Conservation (phyloP, 2,888 invertebrate species). For the Hirtodrosophila trivittata region DNA sequence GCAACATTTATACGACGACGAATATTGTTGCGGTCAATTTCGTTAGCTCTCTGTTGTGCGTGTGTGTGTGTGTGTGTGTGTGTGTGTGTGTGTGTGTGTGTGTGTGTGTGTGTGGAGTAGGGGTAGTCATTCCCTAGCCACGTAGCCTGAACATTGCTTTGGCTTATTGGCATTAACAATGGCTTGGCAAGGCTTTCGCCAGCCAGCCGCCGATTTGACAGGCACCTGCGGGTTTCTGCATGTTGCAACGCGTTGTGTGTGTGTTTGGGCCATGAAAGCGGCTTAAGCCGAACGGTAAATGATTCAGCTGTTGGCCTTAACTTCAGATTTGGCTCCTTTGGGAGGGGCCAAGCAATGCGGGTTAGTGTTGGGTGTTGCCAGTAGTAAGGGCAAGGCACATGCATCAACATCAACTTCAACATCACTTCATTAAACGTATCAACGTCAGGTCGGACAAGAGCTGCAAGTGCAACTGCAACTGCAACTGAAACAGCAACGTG, state of each 20-base stretch:
- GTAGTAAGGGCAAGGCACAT: constrained; percentile 9
- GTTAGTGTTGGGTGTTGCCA: not conserved
- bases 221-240: constrained; percentile 32
- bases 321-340: constrained; percentile 20
- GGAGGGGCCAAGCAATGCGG: not conserved
- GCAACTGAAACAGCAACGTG: constrained; percentile 21
- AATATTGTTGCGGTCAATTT: constrained; percentile 79
- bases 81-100: constrained; percentile 10
- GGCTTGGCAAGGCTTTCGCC: constrained; percentile 40
- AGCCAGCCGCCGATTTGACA: constrained; percentile 51
- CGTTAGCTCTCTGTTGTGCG: constrained; percentile 36
- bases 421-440: constrained; percentile 74
- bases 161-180: constrained; percentile 68
- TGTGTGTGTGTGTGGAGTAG: not conserved
- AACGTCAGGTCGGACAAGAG: constrained; percentile 50
- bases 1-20: constrained; percentile 58
- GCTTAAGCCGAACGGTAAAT: constrained; percentile 47
- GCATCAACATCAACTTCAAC: constrained; percentile 73
- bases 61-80: not conserved
- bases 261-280: constrained; percentile 31
- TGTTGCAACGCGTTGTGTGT: constrained; percentile 1
- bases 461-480: not conserved
- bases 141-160: constrained; percentile 34
- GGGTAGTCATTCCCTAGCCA: constrained; percentile 10
- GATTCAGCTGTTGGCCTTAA: constrained; percentile 32